Percentiles rank a stretch among this genome's conserved stretches.
phyloP scores from a whole-genome alignment of 2,113 vertebrate species.

The Lampris megalopsis region DNA sequence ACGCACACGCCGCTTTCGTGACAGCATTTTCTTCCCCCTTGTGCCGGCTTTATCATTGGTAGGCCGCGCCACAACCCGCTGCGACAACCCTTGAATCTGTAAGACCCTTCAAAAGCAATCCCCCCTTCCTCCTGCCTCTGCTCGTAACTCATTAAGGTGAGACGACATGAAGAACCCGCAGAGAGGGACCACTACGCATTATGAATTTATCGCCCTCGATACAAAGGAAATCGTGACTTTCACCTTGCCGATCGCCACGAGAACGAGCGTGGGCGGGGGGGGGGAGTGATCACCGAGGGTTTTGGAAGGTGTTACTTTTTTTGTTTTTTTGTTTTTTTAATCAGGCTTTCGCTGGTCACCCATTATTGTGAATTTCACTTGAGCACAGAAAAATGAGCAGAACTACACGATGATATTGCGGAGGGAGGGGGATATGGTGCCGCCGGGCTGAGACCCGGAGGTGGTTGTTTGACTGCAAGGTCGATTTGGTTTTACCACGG shows the following conservation, averaged over 20 bases:
- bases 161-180: slow-evolving; percentile 58
- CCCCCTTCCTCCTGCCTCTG: slow-evolving; percentile 25
- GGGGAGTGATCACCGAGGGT: not conserved
- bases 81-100: slow-evolving; percentile 53
- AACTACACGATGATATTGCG: slow-evolving; percentile 53
- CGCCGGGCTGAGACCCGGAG: slow-evolving; percentile 5
- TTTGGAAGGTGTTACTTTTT: too few species aligned
- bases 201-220: slow-evolving; percentile 71
- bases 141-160: slow-evolving; percentile 64
- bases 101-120: slow-evolving; percentile 59
- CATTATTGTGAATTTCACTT: slow-evolving; percentile 43
- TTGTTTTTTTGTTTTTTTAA: slow-evolving; percentile 27
- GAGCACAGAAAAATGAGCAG: slow-evolving; percentile 41
- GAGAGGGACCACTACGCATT: slow-evolving; percentile 53
- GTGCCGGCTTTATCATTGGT: slow-evolving; percentile 65
- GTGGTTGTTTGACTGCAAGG: slow-evolving; percentile 48
- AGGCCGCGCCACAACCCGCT: slow-evolving; percentile 49
- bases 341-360: slow-evolving; percentile 47
- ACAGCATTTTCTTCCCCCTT: slow-evolving; percentile 1
- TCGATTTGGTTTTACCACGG: slow-evolving; percentile 50
- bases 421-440: slow-evolving; percentile 13
- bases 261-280: slow-evolving; percentile 16
- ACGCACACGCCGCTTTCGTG: slow-evolving; percentile 34
- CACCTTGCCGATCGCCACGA: slow-evolving; percentile 45
- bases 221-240: slow-evolving; percentile 69